Evolutionary conservation across 2,113 vertebrate species (phyloP), one percentile per base, ranked within the genome.

Genomic region (Blennius ocellaris): DNA sequence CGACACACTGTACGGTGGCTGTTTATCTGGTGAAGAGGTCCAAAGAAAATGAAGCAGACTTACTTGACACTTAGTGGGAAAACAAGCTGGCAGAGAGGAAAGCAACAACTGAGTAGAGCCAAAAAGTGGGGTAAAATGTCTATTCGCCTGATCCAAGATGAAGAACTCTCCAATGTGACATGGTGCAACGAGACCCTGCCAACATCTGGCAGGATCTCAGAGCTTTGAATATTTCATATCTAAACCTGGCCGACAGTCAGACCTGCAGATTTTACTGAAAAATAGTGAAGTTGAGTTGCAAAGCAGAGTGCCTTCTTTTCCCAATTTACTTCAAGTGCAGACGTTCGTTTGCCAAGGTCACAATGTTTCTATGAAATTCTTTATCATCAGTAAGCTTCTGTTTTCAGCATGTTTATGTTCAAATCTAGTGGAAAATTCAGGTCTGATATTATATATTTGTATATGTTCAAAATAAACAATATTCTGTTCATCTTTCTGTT

Each of bases 41-140:
- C 60, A 73, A 74, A 4, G 38, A 57, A 57, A 47, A 30, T 30
- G 21, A 14, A 37, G 45, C 37, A 45, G 61, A 38, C 41, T 7
- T 43, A 7, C 44, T 66, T 61, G 55, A 51, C 61, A 58, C 17
- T 44, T 10, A 44, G 47, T 38, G 71, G 71, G 61, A 58, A 58
- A 54, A 51, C 45, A 39, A 57, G 59, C 57, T 61, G 41, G 40
- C 39, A 58, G 56, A 59, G 57, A 14, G 57, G 40, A 21, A 48
- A 11, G 14, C 1, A 5, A 11, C 5, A 6, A 15, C 41, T 4
- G 4, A 30, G 44, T 8, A 2, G 58, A 72, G 69, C 59, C 69
- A 30, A 73, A 36, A 63, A 8, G 11, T 0, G 9, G 52, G 39
- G 51, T 15, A 51, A 64, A 37, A 50, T 17, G 16, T 57, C 8